These are phyloP conservation scores for Eupsilia transversa DNA, from an alignment of 2,888 invertebrate genomes.

Conservation along the genomic window DNA sequence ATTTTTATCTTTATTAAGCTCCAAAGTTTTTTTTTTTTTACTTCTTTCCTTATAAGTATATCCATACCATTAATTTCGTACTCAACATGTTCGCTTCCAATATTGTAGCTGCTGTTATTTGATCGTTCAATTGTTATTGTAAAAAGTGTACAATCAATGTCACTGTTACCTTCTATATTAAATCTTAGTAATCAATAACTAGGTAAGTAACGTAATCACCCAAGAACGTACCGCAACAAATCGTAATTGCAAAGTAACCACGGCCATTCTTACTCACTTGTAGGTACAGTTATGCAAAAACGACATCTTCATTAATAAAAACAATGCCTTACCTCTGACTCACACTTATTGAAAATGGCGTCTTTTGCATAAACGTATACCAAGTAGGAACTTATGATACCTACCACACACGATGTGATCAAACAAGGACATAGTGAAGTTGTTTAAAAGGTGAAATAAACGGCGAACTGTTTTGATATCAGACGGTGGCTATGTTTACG, in stretches of 20 bases:
- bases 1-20: background rate
- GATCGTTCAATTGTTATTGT: background rate
- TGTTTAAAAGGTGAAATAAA: conserved; percentile 69
- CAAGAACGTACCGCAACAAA: conserved; percentile 33
- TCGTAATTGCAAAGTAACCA: conserved; percentile 5
- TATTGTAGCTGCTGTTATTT: background rate
- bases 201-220: conserved; percentile 7
- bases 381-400: conserved; percentile 26
- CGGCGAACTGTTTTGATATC: conserved; percentile 73
- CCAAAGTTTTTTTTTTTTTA: background rate
- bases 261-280: conserved; percentile 8
- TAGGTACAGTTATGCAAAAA: conserved; percentile 51
- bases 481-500: conserved; percentile 54
- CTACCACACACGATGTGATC: conserved; percentile 62
- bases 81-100: background rate
- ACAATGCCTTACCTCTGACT: conserved; percentile 55
- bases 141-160: background rate
- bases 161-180: background rate
- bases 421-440: conserved; percentile 57
- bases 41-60: too few relatives aligned
- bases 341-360: conserved; percentile 47
- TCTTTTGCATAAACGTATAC: conserved; percentile 38
- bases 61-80: too few relatives aligned
- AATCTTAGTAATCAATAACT: background rate
- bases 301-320: conserved; percentile 44